Evolutionary conservation across 2,113 vertebrate species (phyloP), one percentile per base, ranked within the genome.

Genomic region (Mandrillus leucophaeus): DNA sequence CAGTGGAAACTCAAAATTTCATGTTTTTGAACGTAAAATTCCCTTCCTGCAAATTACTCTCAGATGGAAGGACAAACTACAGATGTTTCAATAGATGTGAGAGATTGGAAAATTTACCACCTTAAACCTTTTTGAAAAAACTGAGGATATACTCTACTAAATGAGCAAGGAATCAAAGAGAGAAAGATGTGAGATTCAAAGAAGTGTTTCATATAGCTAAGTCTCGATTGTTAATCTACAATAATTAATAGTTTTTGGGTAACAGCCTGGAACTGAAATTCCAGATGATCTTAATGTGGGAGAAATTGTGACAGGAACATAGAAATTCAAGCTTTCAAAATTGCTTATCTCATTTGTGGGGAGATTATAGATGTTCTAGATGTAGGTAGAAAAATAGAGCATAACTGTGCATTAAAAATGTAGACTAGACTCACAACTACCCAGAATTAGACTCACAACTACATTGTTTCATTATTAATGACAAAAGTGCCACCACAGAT

Each of bases 11-110:
- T 79, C 59, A 70, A 64, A 32, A n/a, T 84, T 80, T 73, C 59
- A 72, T 32, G 50, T 25, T 76, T 95, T 95, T 97, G 61, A 84
- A n/a, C 48, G 40, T 96, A 48, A 80, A 92, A 57, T 85, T 43
- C 23, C 23, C 25, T 40, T 83, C n/a, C 40, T 23, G 8, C 48
- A 90, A 76, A 38, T 72, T 87, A 88, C 89, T 87, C 38, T 55
- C 52, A 88, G 43, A 25, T 70, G 4, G 72, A 95, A 95, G 64
- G 68, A 91, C 55, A 64, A 57, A n/a, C n/a, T 91, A 38, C 3
- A 82, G n/a, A 76, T 25, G 70, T 70, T 86, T 92, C n/a, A 61
- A 2, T 86, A 45, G 50, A 57, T 91, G 25, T 52, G 76, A 48
- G 8, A 40, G 20, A 79, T 82, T 35, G 59, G n/a, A 70, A 96